Base-by-base conservation (phyloP, 2,888 invertebrate species). In the Aporophyla lueneburgensis region DNA sequence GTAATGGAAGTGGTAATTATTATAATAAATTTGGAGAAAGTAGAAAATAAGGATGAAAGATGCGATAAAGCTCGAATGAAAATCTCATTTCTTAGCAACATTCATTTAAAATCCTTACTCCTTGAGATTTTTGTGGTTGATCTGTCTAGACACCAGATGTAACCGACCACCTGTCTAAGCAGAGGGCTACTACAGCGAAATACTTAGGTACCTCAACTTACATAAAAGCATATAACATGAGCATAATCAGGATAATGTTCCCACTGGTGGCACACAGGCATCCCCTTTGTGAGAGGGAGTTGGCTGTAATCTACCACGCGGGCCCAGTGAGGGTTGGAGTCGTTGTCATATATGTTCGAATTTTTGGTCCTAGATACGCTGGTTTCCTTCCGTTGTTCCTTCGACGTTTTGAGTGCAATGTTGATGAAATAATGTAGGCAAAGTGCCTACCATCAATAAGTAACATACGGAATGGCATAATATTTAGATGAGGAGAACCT, bases 71-170 rank as follows among this genome's bases (percentile, higher is more conserved):
- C 49, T 51, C 9, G 9, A 6, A 40, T 43, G n/a, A n/a, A 46
- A 58, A 21, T 33, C 54, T 21, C 9, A 33, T 46, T 46, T 14
- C 14, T 24, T 5, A 7, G n/a, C 7, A 33, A 19, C 19, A 19
- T 33, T 33, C 16, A n/a, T 27, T 7, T 16, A 24, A 67, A 21
- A 40, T 21, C 7, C 10, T 24, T 68, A 7, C 0, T 10, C 0
- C 27, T n/a, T 16, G 9, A 27, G 7, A 12, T 59, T 51, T 27
- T 33, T 49, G 9, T 62, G 5, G 43, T 40, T 49, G 16, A 6
- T 21, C 27, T 14, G 43, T 77, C n/a, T 58, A 77, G 76, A 59
- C 68, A 21, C 16, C 58, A 33, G 27, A 51, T 66, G 51, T 51
- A 43, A 43, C n/a, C 33, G 24, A 43, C 24, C 46, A 58, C 21